phyloP scores from a whole-genome alignment of 2,797 vertebrate species.

The Adrianichthys oophorus region DNA sequence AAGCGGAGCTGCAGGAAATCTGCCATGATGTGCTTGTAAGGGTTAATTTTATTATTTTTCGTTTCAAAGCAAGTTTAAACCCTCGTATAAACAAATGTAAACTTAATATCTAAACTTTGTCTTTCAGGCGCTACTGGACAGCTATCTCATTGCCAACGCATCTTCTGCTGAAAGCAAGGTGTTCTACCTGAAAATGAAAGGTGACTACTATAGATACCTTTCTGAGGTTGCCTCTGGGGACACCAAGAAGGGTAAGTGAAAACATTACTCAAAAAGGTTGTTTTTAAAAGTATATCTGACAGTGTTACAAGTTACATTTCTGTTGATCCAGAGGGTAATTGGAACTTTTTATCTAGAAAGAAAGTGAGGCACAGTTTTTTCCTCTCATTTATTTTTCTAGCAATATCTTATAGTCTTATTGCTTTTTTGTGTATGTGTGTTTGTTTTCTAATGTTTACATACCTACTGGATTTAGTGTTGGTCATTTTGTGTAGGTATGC shows the following conservation, averaged over 20 bases:
- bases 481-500: too few species aligned
- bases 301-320: not conserved
- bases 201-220: constrained; percentile 99
- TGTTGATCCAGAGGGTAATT: not conserved
- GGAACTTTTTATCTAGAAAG: not conserved
- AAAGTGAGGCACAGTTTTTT: not conserved
- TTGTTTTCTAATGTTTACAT: too few species aligned
- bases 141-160: constrained; percentile 91
- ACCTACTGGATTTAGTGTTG: too few species aligned
- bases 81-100: not conserved
- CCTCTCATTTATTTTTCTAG: not conserved
- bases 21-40: constrained; percentile 97
- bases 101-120: not conserved
- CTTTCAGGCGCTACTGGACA: constrained; percentile 91
- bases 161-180: constrained; percentile 94
- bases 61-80: not conserved
- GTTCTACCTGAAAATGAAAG: constrained; percentile 99
- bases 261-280: not conserved
- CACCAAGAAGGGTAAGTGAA: constrained; percentile 88
- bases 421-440: too few species aligned
- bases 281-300: not conserved
- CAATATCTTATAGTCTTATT: not conserved
- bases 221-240: constrained; percentile 97
- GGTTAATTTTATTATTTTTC: not conserved
- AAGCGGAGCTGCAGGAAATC: constrained; percentile 93